Evolutionary conservation across 2,888 invertebrate species (phyloP).

Genomic region (Mesochorus sp.): DNA sequence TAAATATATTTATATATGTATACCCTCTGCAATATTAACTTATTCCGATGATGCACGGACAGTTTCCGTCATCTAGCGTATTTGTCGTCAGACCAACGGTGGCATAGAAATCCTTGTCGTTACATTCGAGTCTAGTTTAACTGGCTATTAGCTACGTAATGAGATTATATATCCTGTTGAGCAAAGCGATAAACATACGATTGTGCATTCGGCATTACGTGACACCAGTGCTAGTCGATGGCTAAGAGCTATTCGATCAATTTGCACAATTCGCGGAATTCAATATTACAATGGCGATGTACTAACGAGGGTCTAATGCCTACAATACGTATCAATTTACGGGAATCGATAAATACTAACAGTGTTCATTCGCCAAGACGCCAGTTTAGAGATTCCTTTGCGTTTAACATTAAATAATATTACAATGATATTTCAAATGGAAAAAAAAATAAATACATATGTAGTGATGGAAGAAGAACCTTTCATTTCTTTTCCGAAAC

Average conservation of each 20-base stretch:
- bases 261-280: not conserved
- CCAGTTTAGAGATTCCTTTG: too few species aligned
- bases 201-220: not conserved
- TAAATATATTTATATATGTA: not conserved
- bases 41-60: not conserved
- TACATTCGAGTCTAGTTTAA: constrained; percentile 1
- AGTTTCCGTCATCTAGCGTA: not conserved
- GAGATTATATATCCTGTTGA: constrained; percentile 31
- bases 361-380: too few species aligned
- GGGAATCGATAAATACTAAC: not conserved
- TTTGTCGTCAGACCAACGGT: too few species aligned
- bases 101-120: not conserved
- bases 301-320: not conserved
- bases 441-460: too few species aligned
- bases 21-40: not conserved
- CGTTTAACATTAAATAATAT: too few species aligned
- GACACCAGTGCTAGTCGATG: not conserved
- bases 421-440: too few species aligned
- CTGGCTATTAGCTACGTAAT: constrained; percentile 38
- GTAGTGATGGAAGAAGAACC: too few species aligned
- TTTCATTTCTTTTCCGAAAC: too few species aligned
- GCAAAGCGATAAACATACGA: not conserved
- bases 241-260: constrained; percentile 38
- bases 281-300: not conserved
- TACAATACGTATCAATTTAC: not conserved